Conservation (phyloP, 2,888 invertebrate species). For the Hoplodrina blanda region DNA sequence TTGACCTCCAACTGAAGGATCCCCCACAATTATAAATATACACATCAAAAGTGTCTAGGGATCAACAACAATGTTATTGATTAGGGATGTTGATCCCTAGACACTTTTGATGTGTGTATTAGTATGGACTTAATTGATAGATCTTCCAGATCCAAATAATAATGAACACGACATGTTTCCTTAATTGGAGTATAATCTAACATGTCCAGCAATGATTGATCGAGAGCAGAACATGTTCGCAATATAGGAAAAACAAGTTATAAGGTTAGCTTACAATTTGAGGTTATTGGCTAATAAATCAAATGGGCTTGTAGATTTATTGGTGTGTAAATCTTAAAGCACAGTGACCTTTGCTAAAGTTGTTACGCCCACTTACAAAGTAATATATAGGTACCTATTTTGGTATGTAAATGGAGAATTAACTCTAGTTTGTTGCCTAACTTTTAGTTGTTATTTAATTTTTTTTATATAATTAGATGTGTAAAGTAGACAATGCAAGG, state of each 20-base stretch:
- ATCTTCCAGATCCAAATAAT: neutral
- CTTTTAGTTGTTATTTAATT: neutral
- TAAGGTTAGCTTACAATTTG: conserved; percentile 5
- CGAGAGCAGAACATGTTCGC: neutral
- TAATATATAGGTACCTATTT: neutral
- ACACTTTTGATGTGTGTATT: too few species aligned
- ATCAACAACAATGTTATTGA: too few species aligned
- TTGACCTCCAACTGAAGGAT: too few species aligned
- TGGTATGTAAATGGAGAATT: neutral
- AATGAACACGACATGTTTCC: neutral
- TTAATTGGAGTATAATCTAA: conserved; percentile 17
- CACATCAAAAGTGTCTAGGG: too few species aligned
- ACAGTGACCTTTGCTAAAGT: conserved; percentile 18
- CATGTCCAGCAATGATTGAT: conserved; percentile 18
- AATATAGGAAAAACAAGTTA: neutral
- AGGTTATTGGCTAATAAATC: conserved; percentile 42
- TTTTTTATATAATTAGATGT: too few species aligned
- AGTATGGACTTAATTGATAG: neutral
- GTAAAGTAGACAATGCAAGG: too few species aligned
- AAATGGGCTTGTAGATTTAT: conserved; percentile 38
- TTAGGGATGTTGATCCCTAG: too few species aligned
- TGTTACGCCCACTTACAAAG: neutral
- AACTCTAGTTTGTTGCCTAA: neutral
- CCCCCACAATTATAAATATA: too few species aligned
- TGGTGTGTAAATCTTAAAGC: conserved; percentile 30